Conservation (phyloP, 1,140 invertebrate species). For the Saccostrea cuccullata region DNA sequence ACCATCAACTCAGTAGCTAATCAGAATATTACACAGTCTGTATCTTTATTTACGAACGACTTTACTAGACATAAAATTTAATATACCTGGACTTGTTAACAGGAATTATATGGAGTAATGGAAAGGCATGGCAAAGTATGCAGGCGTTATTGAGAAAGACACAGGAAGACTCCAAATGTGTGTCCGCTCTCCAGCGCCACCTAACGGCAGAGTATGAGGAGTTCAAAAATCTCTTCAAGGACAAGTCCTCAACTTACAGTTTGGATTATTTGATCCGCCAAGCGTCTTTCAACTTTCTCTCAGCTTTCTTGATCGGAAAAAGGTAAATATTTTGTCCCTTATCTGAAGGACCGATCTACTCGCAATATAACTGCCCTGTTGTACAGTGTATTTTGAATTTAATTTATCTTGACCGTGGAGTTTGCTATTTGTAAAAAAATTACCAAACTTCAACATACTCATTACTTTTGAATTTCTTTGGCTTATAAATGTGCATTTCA, state of each 20-base stretch:
- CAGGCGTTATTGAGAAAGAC: not conserved
- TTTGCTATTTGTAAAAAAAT: no score
- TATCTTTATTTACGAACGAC: no score
- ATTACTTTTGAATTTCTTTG: no score
- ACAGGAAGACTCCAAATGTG: not conserved
- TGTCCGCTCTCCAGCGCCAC: not conserved
- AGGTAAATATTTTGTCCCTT: not conserved
- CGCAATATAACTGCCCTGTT: no score
- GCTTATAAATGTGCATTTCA: no score
- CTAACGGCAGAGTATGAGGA: conserved; percentile 13
- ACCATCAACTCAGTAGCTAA: no score
- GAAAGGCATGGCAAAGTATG: not conserved
- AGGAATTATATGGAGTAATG: conserved; percentile 15
- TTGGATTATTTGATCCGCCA: conserved; percentile 10
- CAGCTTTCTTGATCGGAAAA: conserved; percentile 2
- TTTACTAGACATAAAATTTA: no score
- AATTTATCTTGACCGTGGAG: no score
- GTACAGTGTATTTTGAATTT: no score
- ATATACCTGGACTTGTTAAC: not conserved
- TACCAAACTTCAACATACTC: no score
- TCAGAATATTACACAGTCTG: no score
- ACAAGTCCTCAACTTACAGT: not conserved
- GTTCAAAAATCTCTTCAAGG: not conserved
- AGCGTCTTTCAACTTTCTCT: conserved; percentile 20
- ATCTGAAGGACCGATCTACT: no score